Evolutionary conservation across 2,888 invertebrate species (phyloP).

Genomic region (Rhagium mordax): DNA sequence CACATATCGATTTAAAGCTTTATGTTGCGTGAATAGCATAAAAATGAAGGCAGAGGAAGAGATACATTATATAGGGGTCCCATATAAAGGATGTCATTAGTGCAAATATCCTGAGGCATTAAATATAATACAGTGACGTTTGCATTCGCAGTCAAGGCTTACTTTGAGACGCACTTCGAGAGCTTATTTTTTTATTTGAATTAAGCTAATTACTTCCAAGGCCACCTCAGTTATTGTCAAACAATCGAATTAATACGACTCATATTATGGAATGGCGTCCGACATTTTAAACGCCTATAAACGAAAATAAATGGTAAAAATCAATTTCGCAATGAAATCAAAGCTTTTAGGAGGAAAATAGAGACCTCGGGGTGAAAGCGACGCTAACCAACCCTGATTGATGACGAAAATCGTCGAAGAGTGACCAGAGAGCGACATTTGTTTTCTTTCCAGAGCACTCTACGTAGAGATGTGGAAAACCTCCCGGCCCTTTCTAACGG

Average conservation of each 20-base stretch:
- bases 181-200: constrained; percentile 8
- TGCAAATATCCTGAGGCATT: constrained; percentile 61
- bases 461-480: constrained; percentile 48
- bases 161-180: not conserved
- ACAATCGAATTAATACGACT: no score
- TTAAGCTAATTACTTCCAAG: constrained; percentile 4
- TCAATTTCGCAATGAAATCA: constrained; percentile 39
- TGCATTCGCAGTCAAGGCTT: constrained; percentile 11
- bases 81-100: constrained; percentile 66
- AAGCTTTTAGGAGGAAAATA: constrained; percentile 38
- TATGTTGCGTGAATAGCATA: constrained; percentile 59
- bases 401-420: constrained; percentile 58
- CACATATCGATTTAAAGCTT: constrained; percentile 49
- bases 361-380: constrained; percentile 37
- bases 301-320: constrained; percentile 38
- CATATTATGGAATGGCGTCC: no score
- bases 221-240: no score
- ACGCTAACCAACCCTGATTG: constrained; percentile 58
- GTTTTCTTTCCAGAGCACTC: constrained; percentile 64
- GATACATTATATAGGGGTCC: constrained; percentile 61
- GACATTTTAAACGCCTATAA: not conserved
- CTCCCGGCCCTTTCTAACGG: constrained; percentile 45
- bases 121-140: constrained; percentile 30
- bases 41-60: constrained; percentile 61
- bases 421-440: constrained; percentile 66